Evolutionary conservation across 64 coral and sea anemone genomes (phyloP).

Genomic region (Acropora yongei): DNA sequence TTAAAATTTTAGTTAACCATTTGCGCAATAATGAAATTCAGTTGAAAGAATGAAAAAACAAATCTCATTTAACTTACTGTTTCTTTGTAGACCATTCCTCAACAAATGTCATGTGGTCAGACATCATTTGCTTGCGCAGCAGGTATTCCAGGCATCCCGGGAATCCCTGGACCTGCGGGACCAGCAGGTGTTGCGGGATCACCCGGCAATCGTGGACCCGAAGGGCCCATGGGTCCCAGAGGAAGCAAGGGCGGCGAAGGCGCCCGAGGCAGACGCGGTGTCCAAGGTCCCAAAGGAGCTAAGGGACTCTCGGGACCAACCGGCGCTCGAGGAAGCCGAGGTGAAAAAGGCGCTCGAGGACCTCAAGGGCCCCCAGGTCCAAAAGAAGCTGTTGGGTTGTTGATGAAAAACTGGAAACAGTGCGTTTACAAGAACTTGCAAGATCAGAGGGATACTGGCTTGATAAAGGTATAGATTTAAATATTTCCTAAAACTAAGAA

Average conservation of each 20-base stretch:
- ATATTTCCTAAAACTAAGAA: too few species aligned
- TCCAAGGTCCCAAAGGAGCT: neutral
- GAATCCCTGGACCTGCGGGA: conserved; percentile 4
- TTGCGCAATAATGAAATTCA: too few species aligned
- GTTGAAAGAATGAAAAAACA: neutral
- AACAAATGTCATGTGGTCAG: too few species aligned
- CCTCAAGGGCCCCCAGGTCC: neutral
- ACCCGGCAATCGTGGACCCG: neutral
- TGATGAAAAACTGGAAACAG: neutral
- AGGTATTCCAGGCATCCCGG: too few species aligned
- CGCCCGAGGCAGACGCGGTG: neutral
- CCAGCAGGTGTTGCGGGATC: neutral
- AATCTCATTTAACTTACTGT: too few species aligned
- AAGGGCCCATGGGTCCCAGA: neutral
- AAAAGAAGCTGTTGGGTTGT: neutral
- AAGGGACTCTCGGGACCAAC: neutral
- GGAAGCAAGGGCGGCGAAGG: neutral
- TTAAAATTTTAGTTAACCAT: too few species aligned
- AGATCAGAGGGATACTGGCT: neutral
- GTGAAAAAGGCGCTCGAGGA: neutral
- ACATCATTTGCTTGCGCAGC: too few species aligned
- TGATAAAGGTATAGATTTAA: too few species aligned
- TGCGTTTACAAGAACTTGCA: neutral
- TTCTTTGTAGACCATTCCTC: too few species aligned
- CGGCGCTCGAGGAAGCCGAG: neutral